phyloP scores from a whole-genome alignment of 2,113 vertebrate species.

The Aegypius monachus region DNA sequence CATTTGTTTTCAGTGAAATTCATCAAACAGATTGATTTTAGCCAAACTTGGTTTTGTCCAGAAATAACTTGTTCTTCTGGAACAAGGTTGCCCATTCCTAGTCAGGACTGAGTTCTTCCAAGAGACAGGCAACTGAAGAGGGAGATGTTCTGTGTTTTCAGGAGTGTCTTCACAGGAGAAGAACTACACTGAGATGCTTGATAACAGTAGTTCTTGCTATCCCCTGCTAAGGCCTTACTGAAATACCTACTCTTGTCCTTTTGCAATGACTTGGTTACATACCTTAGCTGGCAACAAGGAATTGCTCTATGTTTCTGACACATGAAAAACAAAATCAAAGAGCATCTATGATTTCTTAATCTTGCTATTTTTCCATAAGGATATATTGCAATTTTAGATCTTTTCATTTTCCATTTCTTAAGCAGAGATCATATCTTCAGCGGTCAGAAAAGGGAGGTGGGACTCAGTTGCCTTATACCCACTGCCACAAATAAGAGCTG shows the following conservation, averaged over 20 bases:
- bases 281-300: neutral
- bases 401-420: neutral
- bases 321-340: constrained; percentile 5
- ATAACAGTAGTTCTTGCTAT: neutral
- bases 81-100: neutral
- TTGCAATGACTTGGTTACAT: neutral
- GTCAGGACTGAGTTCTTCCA: neutral
- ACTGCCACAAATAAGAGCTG: neutral
- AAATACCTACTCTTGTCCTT: neutral
- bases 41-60: neutral
- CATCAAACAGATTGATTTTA: neutral
- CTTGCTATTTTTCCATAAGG: neutral
- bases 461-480: neutral
- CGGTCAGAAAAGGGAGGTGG: neutral
- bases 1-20: neutral
- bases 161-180: neutral
- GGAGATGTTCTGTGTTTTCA: neutral
- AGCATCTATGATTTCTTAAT: neutral
- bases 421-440: neutral
- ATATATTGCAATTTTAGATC: neutral
- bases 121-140: neutral
- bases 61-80: neutral
- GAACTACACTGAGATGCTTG: neutral
- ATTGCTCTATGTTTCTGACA: neutral
- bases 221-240: neutral